A percentile compares a stretch with the other conserved stretches of the same genome.
Conservation (phyloP, 2,888 invertebrate species). For the Apomyelois bistriatella region DNA sequence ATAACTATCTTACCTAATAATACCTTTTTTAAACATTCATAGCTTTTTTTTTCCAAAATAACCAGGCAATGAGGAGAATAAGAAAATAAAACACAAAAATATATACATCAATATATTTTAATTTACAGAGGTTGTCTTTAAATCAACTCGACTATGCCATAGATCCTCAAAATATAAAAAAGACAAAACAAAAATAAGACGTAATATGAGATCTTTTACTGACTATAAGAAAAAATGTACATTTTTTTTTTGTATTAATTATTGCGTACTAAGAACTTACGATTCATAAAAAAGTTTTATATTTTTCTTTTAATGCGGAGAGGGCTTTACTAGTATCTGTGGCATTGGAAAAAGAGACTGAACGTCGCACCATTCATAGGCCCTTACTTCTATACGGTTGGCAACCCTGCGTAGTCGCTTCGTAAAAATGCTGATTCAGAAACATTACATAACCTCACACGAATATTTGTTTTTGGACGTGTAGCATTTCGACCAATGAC, state of each 20-base stretch:
- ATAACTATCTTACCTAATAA: no score
- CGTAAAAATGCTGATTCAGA: neutral
- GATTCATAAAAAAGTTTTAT: conserved; percentile 59
- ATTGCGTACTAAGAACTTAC: conserved; percentile 75
- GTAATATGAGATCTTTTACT: conserved; percentile 76
- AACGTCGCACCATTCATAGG: conserved; percentile 20
- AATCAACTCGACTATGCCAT: conserved; percentile 77
- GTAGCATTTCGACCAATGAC: conserved; percentile 13
- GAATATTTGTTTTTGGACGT: neutral
- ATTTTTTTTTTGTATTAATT: conserved; percentile 61
- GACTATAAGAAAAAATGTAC: no score
- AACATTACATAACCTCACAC: neutral
- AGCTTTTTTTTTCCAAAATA: no score
- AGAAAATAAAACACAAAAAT: conserved; percentile 55
- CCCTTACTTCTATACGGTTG: conserved; percentile 18
- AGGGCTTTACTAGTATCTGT: conserved; percentile 48
- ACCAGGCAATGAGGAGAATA: no score
- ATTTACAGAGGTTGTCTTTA: conserved; percentile 80
- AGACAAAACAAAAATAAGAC: conserved; percentile 79
- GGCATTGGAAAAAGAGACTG: conserved; percentile 18
- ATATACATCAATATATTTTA: conserved; percentile 80
- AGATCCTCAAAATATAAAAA: conserved; percentile 80
- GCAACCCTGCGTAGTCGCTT: conserved; percentile 6
- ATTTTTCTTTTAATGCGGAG: no score
- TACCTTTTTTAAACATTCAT: no score